Evolutionary conservation across 2,888 invertebrate species (phyloP).

Genomic region (Sminthurides aquaticus): DNA sequence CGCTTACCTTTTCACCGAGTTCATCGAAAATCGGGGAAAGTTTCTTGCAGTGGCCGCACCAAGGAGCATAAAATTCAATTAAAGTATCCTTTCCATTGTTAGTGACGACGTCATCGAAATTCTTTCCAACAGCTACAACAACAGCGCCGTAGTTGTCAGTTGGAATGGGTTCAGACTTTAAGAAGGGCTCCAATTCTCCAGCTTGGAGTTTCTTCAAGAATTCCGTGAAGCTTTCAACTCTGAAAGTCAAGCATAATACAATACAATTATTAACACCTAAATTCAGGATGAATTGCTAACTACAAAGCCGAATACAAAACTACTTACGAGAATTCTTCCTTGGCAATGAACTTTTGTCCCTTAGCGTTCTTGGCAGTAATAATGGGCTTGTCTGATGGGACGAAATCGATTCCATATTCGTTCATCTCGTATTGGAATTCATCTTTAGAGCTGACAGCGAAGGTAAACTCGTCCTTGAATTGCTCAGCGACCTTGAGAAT

Average conservation of each 20-base stretch:
- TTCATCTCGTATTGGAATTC: conserved; percentile 91
- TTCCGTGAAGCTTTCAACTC: conserved; percentile 70
- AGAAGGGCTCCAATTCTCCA: conserved; percentile 76
- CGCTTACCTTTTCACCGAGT: conserved; percentile 74
- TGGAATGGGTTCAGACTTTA: conserved; percentile 92
- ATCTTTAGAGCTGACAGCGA: conserved; percentile 86
- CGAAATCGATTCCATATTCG: conserved; percentile 84
- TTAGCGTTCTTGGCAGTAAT: conserved; percentile 71
- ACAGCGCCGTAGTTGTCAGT: conserved; percentile 74
- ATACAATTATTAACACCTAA: no score
- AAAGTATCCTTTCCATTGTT: conserved; percentile 87
- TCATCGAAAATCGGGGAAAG: conserved; percentile 89
- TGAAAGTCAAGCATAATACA: conserved; percentile 47
- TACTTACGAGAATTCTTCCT: conserved; percentile 58
- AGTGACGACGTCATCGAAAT: conserved; percentile 88
- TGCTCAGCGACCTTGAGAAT: conserved; percentile 81
- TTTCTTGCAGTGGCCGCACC: conserved; percentile 99
- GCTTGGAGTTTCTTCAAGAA: conserved; percentile 78
- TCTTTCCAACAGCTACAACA: conserved; percentile 88
- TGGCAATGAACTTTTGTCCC: conserved; percentile 82
- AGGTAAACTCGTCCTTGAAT: conserved; percentile 60
- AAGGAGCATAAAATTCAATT: conserved; percentile 97
- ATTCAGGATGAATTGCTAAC: no score
- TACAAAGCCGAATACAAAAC: no score
- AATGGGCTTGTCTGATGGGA: conserved; percentile 79